phyloP scores from a whole-genome alignment of 1,140 invertebrate genomes.

The Epicauta chinensis region DNA sequence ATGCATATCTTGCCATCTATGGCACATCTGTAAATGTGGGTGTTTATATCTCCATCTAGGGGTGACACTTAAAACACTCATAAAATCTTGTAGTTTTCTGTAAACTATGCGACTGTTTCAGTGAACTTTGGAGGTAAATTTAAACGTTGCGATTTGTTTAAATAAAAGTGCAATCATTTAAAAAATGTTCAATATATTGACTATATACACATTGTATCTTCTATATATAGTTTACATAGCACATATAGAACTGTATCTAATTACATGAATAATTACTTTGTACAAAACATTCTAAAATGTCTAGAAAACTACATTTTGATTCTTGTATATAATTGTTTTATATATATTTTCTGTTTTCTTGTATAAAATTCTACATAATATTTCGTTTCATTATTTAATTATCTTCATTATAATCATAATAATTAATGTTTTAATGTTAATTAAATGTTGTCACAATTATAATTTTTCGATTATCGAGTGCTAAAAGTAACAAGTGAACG shows the following conservation, averaged over 20 bases:
- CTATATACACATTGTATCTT: constrained; percentile 33
- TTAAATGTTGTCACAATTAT: constrained; percentile 1
- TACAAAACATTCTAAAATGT: constrained; percentile 44
- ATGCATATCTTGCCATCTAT: no score
- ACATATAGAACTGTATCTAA: constrained; percentile 30
- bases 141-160: no score
- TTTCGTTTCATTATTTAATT: constrained; percentile 14
- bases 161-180: constrained; percentile 3
- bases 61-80: no score
- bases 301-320: constrained; percentile 44
- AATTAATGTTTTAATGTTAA: not conserved
- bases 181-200: constrained; percentile 31
- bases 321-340: constrained; percentile 3
- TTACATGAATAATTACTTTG: constrained; percentile 36
- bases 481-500: constrained; percentile 24
- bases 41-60: no score
- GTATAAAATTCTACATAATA: constrained; percentile 41
- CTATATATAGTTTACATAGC: constrained; percentile 31
- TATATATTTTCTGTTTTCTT: constrained; percentile 21
- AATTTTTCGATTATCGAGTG: constrained; percentile 20
- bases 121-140: no score
- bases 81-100: no score
- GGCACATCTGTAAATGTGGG: no score
- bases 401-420: constrained; percentile 3
- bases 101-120: no score